Evolutionary conservation across 2,888 invertebrate genomes (phyloP).

Genomic region (Athalia cordata): DNA sequence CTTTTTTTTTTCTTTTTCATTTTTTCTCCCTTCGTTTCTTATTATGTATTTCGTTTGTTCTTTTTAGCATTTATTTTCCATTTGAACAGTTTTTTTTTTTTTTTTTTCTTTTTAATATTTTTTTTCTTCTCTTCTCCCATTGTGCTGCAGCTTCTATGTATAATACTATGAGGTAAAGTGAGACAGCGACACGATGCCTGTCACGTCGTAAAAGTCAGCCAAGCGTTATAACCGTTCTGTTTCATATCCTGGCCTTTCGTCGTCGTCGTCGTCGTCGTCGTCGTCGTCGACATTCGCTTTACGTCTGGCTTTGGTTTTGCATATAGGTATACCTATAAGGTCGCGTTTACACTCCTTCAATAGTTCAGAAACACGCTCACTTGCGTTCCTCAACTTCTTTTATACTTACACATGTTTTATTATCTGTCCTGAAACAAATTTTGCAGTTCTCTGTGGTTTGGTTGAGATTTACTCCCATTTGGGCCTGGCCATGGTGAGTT

Average conservation of each 20-base stretch:
- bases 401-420: too few species aligned
- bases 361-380: background rate
- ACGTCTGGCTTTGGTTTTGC: conserved; percentile 16
- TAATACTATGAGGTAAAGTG: conserved; percentile 8
- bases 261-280: conserved; percentile 15
- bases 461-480: too few species aligned
- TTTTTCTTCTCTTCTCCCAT: conserved; percentile 30
- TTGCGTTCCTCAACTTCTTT: too few species aligned
- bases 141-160: conserved; percentile 11
- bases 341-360: background rate
- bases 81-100: background rate
- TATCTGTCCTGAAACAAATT: too few species aligned
- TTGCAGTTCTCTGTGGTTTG: too few species aligned
- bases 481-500: too few species aligned
- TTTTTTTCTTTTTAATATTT: conserved; percentile 5
- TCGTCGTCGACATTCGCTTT: conserved; percentile 16
- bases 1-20: conserved; percentile 35
- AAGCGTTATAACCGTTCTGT: conserved; percentile 42
- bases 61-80: background rate
- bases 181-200: conserved; percentile 32
- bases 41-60: background rate
- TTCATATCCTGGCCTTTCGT: conserved; percentile 39
- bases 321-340: conserved; percentile 5
- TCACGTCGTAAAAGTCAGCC: conserved; percentile 43
- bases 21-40: conserved; percentile 1